Conservation (phyloP, 2,113 vertebrate species). For the Clinocottus analis region DNA sequence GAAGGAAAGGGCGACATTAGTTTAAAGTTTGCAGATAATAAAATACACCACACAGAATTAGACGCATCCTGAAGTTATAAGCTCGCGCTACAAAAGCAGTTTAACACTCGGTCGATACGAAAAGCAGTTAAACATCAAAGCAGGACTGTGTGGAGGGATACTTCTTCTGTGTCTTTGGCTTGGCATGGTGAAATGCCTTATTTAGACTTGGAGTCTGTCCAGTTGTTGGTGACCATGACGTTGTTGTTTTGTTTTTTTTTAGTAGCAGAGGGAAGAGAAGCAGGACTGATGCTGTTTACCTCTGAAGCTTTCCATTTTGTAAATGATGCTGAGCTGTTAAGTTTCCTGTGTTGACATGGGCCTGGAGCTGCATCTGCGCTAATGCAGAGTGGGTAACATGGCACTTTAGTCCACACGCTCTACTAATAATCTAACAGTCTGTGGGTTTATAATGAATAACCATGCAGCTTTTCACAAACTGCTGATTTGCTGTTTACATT, state of each 20-base stretch:
- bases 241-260: conserved; percentile 64
- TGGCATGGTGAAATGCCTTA: conserved; percentile 57
- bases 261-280: conserved; percentile 35
- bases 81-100: conserved; percentile 55
- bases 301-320: conserved; percentile 66
- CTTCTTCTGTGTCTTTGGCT: conserved; percentile 50
- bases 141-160: conserved; percentile 50
- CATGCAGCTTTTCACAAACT: conserved; percentile 7
- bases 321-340: conserved; percentile 66
- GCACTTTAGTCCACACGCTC: background rate
- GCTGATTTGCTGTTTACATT: conserved; percentile 4
- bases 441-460: conserved; percentile 12
- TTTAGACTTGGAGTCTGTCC: conserved; percentile 65
- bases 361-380: conserved; percentile 34
- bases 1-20: conserved; percentile 20
- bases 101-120: conserved; percentile 50
- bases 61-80: conserved; percentile 51
- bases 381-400: conserved; percentile 29
- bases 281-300: conserved; percentile 48
- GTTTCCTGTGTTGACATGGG: conserved; percentile 46
- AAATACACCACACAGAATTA: conserved; percentile 25
- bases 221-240: conserved; percentile 66
- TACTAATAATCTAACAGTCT: conserved; percentile 25
- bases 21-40: conserved; percentile 47
- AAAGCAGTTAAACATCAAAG: conserved; percentile 50